These are phyloP conservation scores for Eudemis profundana DNA, from an alignment of 2,888 invertebrate genomes.

Conservation along the genomic window DNA sequence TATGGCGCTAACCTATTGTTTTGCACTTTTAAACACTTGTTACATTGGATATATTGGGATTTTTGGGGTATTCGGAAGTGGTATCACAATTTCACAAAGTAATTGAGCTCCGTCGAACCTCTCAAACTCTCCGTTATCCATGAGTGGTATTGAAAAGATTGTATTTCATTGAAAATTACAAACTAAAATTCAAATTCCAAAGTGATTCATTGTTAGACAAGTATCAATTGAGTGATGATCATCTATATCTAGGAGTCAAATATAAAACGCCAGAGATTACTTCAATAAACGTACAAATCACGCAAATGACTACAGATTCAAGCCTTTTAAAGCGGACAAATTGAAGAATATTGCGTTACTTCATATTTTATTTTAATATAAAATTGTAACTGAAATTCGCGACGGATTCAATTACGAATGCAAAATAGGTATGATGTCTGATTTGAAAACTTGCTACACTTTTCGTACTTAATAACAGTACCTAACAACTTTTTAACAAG, in stretches of 20 bases:
- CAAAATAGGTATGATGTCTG: not conserved
- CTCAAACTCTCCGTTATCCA: too few species aligned
- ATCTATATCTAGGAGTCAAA: too few species aligned
- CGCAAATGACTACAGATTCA: not conserved
- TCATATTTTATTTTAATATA: not conserved
- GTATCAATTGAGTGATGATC: too few species aligned
- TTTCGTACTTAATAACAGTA: not conserved
- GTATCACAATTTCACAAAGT: too few species aligned
- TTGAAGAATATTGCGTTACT: slow-evolving; percentile 3
- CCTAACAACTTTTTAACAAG: too few species aligned
- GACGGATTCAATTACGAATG: not conserved
- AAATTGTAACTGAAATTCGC: not conserved
- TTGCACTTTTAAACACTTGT: too few species aligned
- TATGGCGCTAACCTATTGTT: too few species aligned
- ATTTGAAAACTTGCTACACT: not conserved
- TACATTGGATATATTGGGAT: too few species aligned
- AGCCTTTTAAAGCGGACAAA: not conserved
- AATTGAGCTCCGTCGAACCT: too few species aligned
- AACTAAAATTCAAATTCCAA: not conserved
- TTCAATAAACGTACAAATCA: slow-evolving; percentile 1
- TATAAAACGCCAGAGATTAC: too few species aligned
- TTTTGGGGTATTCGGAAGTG: too few species aligned
- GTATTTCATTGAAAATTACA: not conserved
- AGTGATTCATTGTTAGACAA: not conserved
- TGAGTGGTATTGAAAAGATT: too few species aligned